Base-by-base conservation (phyloP, 1,140 invertebrate genomes). In the Brachionus rubens region DNA sequence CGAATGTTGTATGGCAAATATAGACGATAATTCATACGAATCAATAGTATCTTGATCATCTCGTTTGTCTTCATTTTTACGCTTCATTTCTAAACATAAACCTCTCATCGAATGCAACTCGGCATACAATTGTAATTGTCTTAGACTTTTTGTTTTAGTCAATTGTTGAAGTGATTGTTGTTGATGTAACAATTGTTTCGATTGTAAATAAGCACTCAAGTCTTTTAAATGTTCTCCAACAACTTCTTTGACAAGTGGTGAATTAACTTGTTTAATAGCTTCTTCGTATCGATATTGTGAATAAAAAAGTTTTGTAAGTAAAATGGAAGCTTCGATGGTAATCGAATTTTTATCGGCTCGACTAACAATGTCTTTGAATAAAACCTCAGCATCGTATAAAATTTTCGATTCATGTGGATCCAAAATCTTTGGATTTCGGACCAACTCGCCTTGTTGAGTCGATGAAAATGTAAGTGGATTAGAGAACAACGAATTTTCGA, bases 1-100 rank as follows among this genome's bases (percentile, higher is more conserved):
- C 43, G 68, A 72, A 72, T 50, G 50, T 12, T 72, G 68, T 41
- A 72, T 72, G 46, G 68, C 68, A 21, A 72, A 54, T 12, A 72
- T 30, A 14, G 68, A 72, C 10, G 68, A 48, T 19, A 72, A 3
- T n/a, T 72, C 68, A 41, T 50, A 72, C 1, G 46, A 36, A 54
- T 72, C 68, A 21, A 72, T 72, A 19, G 40, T 33, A 16, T 72
- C 68, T 14, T 72, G 68, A 21, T 72, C 68, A 41, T 54, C 50
- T 21, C 28, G 1, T 10, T 52, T 26, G 4, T 72, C 41, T 10
- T 72, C 43, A 54, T 50, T 40, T 47, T 46, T 50, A 10, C 68
- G 16, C 46, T 72, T 75, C 4, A 54, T 54, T 47, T 75, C 72
- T 10, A 75, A 28, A 14, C 48, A 75, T 21, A 75, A 43, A 33